Base-by-base conservation (phyloP, 1,140 invertebrate genomes). In the Panagrolaimus sp. region DNA sequence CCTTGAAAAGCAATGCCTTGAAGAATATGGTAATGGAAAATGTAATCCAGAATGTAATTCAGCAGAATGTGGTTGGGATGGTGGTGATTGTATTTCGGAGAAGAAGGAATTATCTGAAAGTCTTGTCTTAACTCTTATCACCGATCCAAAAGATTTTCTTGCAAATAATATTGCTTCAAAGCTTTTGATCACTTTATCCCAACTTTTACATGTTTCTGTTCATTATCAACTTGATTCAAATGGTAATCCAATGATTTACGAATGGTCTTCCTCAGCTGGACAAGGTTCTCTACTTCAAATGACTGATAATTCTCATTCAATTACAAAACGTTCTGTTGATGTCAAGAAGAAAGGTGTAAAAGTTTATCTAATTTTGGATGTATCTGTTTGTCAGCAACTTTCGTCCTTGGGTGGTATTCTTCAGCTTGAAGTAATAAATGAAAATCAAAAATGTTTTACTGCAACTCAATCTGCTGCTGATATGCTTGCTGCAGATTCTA, bases 41-140 rank as follows among this genome's bases (percentile, higher is more conserved):
- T 79, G 77, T 63, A 77, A 79, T 68, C 14, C 62, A 13, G 72
- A 73, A 27, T 79, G 77, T 63, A 79, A 78, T 61, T 67, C 67
- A 27, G 68, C 66, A 23, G 72, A 47, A 23, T 79, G 77, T 70
- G 77, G 77, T n/a, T 78, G 68, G 63, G 76, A 78, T 53, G 76
- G 51, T 8, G 51, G 51, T 0, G 51, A 57, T 27, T 57, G 51
- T 20, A 57, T 9, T 11, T 11, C 13, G 4, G n/a, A 57, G 2
- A 20, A 20, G 1, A 16, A 57, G n/a, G n/a, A 25, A 11, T 27
- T 57, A 1, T 14, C 13, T 27, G 27, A 57, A 11, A 25, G 14
- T 11, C 11, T 57, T 14, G 27, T 25, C 9, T 27, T 57, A 1
- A 57, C 27, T 5, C 51, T 57, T 23, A 57, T 57, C 51, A 57